Evolutionary conservation across 2,797 vertebrate genomes (phyloP).

Genomic region (Scolopax rusticola): DNA sequence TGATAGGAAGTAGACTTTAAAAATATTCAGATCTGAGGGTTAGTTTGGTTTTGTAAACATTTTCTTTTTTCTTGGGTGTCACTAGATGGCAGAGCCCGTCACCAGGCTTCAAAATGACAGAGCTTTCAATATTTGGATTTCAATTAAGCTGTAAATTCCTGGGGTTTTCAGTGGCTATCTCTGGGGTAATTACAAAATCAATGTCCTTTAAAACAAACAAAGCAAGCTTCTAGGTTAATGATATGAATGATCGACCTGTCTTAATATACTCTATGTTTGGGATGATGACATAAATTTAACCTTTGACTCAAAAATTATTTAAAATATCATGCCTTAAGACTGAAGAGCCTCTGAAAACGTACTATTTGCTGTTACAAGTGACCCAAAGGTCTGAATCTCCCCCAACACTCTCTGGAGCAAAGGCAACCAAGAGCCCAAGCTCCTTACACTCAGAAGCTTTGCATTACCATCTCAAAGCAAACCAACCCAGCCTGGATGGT

Average conservation of each 20-base stretch:
- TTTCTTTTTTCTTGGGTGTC: slow-evolving; percentile 1
- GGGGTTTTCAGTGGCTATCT: neutral
- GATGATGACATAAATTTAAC: neutral
- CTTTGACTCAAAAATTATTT: slow-evolving; percentile 2
- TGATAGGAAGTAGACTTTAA: neutral
- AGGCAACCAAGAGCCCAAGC: neutral
- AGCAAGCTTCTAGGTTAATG: neutral
- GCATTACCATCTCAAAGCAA: neutral
- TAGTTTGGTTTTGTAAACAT: neutral
- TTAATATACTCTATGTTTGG: neutral
- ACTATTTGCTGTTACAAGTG: neutral
- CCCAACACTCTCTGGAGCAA: neutral
- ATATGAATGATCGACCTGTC: neutral
- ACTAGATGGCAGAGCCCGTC: slow-evolving; percentile 30
- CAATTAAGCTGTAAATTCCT: slow-evolving; percentile 52
- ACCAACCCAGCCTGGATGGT: neutral
- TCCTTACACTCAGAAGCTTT: neutral
- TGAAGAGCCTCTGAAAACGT: neutral
- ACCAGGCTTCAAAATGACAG: neutral
- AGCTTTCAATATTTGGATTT: slow-evolving; percentile 47
- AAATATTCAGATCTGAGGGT: neutral
- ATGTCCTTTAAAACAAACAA: slow-evolving; percentile 53
- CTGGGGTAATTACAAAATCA: slow-evolving; percentile 56
- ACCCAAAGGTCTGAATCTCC: neutral
- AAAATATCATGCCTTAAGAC: neutral